Base-by-base conservation (phyloP, 2,888 invertebrate species). In the Meiosimyza platycephala region DNA sequence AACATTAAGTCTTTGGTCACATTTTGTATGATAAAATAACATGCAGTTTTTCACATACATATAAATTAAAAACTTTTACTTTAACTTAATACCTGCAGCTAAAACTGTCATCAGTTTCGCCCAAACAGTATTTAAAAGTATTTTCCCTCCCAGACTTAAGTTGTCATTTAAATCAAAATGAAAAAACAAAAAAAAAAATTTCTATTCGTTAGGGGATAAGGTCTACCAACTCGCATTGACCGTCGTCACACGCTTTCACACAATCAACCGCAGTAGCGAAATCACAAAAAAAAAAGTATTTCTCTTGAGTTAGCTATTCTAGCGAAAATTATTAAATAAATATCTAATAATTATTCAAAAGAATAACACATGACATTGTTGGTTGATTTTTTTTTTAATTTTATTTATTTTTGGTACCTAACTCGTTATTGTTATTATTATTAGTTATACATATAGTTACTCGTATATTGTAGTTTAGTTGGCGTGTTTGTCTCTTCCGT, bases 311-410 rank as follows among this genome's bases (percentile, higher is more conserved):
- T 55, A 18, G 13, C 55, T 55, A 55, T 55, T 63, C 40, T 22
- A 59, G 59, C 54, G 18, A n/a, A 67, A 67, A 28, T 51, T 33
- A 28, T 15, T 52, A 50, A 51, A 65, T 51, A 55, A 55, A 55
- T 55, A 28, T 28, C 28, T 28, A 52, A 67, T 67, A 52, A 67
- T 67, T 55, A 55, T 67, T 67, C 40, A 67, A 55, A 15, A 55
- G 51, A 40, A 55, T 55, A 28, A 16, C 67, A 28, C 67, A 67
- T 67, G 67, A 67, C 55, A 67, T 67, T 55, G 40, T 67, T 52
- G 13, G 40, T 40, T 40, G 40, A 40, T 40, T 6, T 40, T 40
- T 40, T 40, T 6, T 40, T 40, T 28, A 28, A 28, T 28, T 62
- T 62, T 62, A 13, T 7, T 51, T 65, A n/a, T 15, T n/a, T 18